Conservation (phyloP, 2,797 vertebrate species). For the Megaceryle alcyon region DNA sequence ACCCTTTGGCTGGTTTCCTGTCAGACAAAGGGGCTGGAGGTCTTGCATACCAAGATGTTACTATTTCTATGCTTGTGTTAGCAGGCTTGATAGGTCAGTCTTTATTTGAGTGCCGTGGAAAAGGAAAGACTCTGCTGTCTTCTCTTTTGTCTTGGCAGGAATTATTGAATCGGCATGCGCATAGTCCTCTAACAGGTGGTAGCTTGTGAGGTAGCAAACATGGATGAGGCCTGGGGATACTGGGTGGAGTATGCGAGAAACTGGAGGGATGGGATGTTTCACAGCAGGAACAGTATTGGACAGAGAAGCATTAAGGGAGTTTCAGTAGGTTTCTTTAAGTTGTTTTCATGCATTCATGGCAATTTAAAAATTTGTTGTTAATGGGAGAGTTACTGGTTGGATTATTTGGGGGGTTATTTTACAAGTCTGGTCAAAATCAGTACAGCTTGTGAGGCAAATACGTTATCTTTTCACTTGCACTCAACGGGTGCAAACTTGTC, state of each 20-base stretch:
- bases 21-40: neutral
- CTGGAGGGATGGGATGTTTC: neutral
- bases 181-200: rapidly evolving
- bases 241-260: rapidly evolving
- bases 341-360: neutral
- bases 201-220: rapidly evolving
- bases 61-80: rapidly evolving
- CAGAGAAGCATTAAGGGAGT: rapidly evolving
- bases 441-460: neutral
- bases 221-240: neutral
- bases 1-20: neutral
- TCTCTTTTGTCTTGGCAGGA: neutral
- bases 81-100: neutral
- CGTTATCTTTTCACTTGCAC: neutral
- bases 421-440: neutral
- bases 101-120: rapidly evolving
- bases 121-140: neutral
- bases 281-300: neutral
- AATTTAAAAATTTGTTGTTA: neutral
- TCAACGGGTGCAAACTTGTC: neutral
- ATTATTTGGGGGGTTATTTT: neutral
- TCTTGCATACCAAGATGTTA: rapidly evolving
- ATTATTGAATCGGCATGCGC: rapidly evolving
- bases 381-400: neutral
- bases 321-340: neutral